Evolutionary conservation across 2,797 vertebrate genomes (phyloP).

Genomic region (Triplophysa bombifrons): DNA sequence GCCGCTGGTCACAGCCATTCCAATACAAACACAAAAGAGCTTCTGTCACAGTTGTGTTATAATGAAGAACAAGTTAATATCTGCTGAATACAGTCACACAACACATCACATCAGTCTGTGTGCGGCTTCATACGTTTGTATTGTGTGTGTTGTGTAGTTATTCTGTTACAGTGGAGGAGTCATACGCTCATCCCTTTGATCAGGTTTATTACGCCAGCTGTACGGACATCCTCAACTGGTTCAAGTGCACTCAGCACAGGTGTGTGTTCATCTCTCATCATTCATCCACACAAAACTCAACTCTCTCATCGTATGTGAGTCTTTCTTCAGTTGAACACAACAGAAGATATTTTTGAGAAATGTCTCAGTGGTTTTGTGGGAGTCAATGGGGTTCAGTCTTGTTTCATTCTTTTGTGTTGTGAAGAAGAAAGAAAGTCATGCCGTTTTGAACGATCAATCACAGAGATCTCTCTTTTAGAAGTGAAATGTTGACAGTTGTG

Average conservation of each 20-base stretch:
- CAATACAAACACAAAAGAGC: slow-evolving; percentile 51
- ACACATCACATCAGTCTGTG: too few relatives aligned
- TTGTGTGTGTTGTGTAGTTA: slow-evolving; percentile 78
- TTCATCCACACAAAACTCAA: too few relatives aligned
- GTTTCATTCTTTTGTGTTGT: too few relatives aligned
- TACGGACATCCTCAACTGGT: slow-evolving; percentile 95
- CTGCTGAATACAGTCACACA: too few relatives aligned
- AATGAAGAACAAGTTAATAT: slow-evolving; percentile 5
- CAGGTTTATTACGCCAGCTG: slow-evolving; percentile 97
- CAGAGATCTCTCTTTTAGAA: too few relatives aligned
- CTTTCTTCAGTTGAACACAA: too few relatives aligned
- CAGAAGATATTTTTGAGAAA: too few relatives aligned
- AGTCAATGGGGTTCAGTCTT: too few relatives aligned
- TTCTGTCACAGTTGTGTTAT: slow-evolving; percentile 21
- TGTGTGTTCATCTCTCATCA: slow-evolving; percentile 62
- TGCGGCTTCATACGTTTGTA: slow-evolving; percentile 3
- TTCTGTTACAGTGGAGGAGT: slow-evolving; percentile 92
- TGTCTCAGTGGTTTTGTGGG: too few relatives aligned
- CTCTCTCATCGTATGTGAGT: too few relatives aligned
- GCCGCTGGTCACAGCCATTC: slow-evolving; percentile 48
- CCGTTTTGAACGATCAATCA: too few relatives aligned
- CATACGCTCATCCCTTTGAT: slow-evolving; percentile 92
- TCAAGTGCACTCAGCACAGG: slow-evolving; percentile 97
- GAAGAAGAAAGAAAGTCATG: too few relatives aligned
- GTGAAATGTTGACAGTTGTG: background rate